Conservation (phyloP, 2,888 invertebrate genomes). For the Mythimna albipuncta region DNA sequence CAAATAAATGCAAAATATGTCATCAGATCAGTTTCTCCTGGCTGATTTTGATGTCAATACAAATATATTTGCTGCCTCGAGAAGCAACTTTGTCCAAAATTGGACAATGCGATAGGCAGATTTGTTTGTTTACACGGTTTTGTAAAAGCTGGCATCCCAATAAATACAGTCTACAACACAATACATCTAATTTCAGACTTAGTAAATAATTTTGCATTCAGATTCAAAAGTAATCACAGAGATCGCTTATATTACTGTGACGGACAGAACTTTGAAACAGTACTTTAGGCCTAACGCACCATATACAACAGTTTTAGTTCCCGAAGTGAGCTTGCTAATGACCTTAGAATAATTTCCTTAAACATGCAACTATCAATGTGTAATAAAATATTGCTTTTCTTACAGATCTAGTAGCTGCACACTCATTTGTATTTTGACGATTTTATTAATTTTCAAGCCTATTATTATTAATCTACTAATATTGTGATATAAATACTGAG, state of each 20-base stretch:
- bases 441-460: constrained; percentile 25
- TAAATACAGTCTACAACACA: constrained; percentile 56
- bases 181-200: constrained; percentile 55
- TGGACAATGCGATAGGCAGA: not conserved
- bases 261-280: constrained; percentile 57
- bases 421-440: constrained; percentile 20
- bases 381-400: constrained; percentile 75
- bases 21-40: not conserved
- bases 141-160: constrained; percentile 17
- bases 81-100: not conserved
- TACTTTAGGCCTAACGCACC: constrained; percentile 64
- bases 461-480: constrained; percentile 38
- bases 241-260: constrained; percentile 60
- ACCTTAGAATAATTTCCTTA: constrained; percentile 35
- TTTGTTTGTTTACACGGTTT: not conserved
- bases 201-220: constrained; percentile 62
- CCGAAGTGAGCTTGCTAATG: constrained; percentile 28
- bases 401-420: constrained; percentile 65
- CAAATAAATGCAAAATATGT: constrained; percentile 18
- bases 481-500: constrained; percentile 52
- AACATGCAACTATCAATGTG: constrained; percentile 51
- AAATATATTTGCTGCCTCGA: not conserved
- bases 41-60: not conserved
- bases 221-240: constrained; percentile 63
- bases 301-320: constrained; percentile 56